Evolutionary conservation across 1,140 invertebrate genomes (phyloP).

Genomic region (Megathymus violae): DNA sequence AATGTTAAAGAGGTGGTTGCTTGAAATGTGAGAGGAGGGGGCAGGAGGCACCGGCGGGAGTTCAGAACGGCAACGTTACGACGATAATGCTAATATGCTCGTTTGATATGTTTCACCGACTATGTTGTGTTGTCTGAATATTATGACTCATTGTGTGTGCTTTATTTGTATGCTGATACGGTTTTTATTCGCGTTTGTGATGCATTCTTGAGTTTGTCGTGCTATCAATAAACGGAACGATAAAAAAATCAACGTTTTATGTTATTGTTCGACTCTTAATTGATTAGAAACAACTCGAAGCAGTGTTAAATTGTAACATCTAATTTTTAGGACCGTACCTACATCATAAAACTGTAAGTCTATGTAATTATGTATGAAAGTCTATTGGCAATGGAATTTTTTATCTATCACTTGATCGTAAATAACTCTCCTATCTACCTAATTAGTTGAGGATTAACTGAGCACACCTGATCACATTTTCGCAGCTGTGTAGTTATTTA

Average conservation of each 20-base stretch:
- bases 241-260: slow-evolving; percentile 2
- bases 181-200: slow-evolving; percentile 13
- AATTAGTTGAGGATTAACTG: too few relatives aligned
- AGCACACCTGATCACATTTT: too few relatives aligned
- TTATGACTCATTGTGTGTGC: slow-evolving; percentile 23
- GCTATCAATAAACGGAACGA: slow-evolving; percentile 18
- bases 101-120: slow-evolving; percentile 51
- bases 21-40: slow-evolving; percentile 63
- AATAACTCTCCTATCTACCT: too few relatives aligned
- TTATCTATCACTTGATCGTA: too few relatives aligned
- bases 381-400: too few relatives aligned
- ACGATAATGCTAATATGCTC: slow-evolving; percentile 68
- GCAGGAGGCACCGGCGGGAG: slow-evolving; percentile 72
- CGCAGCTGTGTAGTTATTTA: too few relatives aligned
- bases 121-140: slow-evolving; percentile 37
- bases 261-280: background rate
- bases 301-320: slow-evolving; percentile 4
- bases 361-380: too few relatives aligned
- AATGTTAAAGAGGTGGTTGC: slow-evolving; percentile 56
- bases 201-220: slow-evolving; percentile 1
- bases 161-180: slow-evolving; percentile 18
- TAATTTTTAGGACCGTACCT: background rate
- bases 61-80: slow-evolving; percentile 70
- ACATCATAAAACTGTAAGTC: too few relatives aligned
- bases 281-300: background rate